Evolutionary conservation across 2,888 invertebrate species (phyloP), one percentile per base, ranked within the genome.

Genomic region (Spatulosminthurus flaviceps): DNA sequence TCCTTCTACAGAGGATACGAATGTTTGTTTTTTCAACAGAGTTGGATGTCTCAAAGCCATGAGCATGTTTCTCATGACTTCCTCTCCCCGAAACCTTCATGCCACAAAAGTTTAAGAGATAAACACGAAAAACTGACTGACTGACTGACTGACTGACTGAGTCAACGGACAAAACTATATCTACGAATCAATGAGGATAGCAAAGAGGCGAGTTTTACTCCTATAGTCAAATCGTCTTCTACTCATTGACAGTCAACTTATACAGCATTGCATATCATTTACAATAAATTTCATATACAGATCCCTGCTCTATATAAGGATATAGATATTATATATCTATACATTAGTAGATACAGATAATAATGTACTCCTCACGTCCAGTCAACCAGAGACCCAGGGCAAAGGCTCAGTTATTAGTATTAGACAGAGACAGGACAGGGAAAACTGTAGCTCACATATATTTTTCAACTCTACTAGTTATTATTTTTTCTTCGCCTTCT

Each of bases 1-100:
- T 5, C 51, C 1, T 5, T 26, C 21, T 9, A 19, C 22, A 66
- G 77, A 81, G 81, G 79, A 81, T 81, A 81, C 71, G 79, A 26
- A 29, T 81, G 81, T 81, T 81, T 81, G 78, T 81, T 81, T 81
- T 78, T 81, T 78, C 81, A 79, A 80, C 72, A n/a, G n/a, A n/a
- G n/a, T 70, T 79, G 69, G 69, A 80, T 71, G 70, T 60, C 70
- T 66, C 42, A 78, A 69, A 71, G 74, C 69, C 77, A 80, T 80
- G 78, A 80, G 29, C 80, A 80, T 77, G 66, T 73, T 60, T 77
- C 77, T 78, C 74, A 26, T 51, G 61, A 69, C 67, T 74, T 69
- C 77, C 78, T 80, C 74, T 77, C 78, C n/a, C n/a, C 70, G 61
- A 76, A 66, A 76, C 75, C 66, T 76, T 76, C 42, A 76, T 76